Evolutionary conservation across 2,888 invertebrate genomes (phyloP), one percentile per base, ranked within the genome.

Genomic region (Dinocampus coccinellae): DNA sequence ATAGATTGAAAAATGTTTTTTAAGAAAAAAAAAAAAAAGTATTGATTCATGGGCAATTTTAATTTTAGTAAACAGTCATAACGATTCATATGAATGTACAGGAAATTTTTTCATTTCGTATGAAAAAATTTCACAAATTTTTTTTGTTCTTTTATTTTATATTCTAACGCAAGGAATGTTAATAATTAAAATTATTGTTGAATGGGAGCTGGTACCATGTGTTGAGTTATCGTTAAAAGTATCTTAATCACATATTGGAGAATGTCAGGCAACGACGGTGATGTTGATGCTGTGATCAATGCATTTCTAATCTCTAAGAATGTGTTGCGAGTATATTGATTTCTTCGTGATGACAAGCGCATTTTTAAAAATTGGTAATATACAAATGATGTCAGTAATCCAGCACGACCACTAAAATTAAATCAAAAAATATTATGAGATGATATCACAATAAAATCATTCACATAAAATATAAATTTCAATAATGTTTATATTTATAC

Each of bases 361-460:
- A 97, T 92, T 73, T 93, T 92, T 82, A 99, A 90, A 89, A 99
- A 99, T 87, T 98, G 96, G 89, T 98, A 99, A 90, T 99, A 99
- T 83, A 98, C 92, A 89, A 99, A 95, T 57, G 98, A 98, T 13
- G 97, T 95, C 83, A 99, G 89, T 72, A 99, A 89, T 33, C 95
- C 95, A 83, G 95, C 95, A 88, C 93, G 92, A 33, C 98, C 98
- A 88, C 98, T 98, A 90, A 62, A 90, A 84, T 39, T 24, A 58
- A 75, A 76, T 60, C 53, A 16, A 67, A 69, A 20, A 58, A 67
- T 36, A 11, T 53, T 16, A 33, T 39, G 29, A 34, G 20, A 52
- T 57, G 22, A 34, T 42, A 61, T 58, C 39, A 61, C 1, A 33
- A 16, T 3, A 42, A 39, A 26, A 65, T 36, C 33, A 39, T 3